Percentiles rank a stretch among this genome's conserved stretches.
Conservation (phyloP, 2,113 vertebrate genomes). For the Apeltes quadracus region DNA sequence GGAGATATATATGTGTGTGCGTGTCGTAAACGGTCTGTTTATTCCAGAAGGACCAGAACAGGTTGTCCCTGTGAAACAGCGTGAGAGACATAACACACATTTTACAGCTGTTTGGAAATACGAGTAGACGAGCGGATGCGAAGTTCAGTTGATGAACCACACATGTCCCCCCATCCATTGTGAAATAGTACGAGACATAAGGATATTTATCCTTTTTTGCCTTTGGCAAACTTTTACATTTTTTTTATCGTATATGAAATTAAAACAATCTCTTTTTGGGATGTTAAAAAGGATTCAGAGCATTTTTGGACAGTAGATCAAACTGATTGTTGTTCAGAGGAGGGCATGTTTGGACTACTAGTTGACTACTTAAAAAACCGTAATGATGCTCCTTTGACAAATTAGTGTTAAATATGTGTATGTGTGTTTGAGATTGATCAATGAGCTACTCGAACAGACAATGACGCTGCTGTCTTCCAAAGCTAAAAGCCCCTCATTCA, state of each 20-base stretch:
- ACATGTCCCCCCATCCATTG: constrained; percentile 15
- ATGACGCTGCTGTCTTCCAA: background rate
- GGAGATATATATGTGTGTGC: constrained; percentile 40
- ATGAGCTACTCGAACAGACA: background rate
- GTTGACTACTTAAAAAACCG: background rate
- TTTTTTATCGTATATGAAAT: background rate
- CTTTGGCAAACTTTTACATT: constrained; percentile 17
- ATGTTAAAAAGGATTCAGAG: background rate
- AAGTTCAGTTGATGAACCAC: background rate
- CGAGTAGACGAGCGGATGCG: background rate
- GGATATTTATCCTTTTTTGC: background rate
- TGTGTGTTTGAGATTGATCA: background rate
- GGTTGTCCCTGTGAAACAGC: constrained; percentile 53
- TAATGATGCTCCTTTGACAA: background rate
- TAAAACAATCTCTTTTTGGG: constrained; percentile 3
- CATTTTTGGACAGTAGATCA: background rate
- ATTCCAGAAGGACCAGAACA: constrained; percentile 58
- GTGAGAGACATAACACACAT: constrained; percentile 28
- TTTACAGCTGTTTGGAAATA: constrained; percentile 1
- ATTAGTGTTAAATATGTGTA: background rate
- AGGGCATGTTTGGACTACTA: background rate
- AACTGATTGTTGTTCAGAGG: background rate
- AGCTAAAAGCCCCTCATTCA: constrained; percentile 15
- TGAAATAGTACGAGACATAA: background rate
- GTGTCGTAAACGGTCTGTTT: constrained; percentile 58